Base-by-base conservation (phyloP, 2,888 invertebrate species). In the Ennomos erosarius region DNA sequence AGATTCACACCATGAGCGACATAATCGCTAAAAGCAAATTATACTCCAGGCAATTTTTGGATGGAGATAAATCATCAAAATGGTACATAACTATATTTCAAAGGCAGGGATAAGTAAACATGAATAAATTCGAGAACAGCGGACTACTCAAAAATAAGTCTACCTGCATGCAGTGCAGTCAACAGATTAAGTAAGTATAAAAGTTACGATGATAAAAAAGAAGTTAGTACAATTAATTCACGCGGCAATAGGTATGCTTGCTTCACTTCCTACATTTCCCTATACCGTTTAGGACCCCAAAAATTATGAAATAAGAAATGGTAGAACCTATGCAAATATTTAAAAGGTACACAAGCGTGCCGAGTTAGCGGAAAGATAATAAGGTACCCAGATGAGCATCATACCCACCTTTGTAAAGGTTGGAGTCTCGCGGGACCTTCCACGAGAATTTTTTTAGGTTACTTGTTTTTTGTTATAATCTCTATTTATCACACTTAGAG, bases 251-350 rank as follows among this genome's bases (percentile, higher is more conserved):
- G 42, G 40, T 36, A 10, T 26, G 42, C 16, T 38, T 9, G 43
- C 16, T 34, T 50, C 26, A 42, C 43, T 48, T 37, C 38, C 40
- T 42, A 40, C 45, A 55, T 62, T 62, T 59, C 58, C 60, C 46
- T 38, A 53, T 49, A 62, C 55, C 26, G 6, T 65, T 66, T 67
- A 62, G 64, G 43, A 51, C 55, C 55, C 62, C 59, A 57, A 59
- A 66, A 67, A 69, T 67, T 69, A 69, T 67, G 64, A 59, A 69
- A 69, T 67, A 68, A 68, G 69, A 69, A 67, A 67, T 54, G 59
- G 58, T 42, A 46, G 54, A 59, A 59, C 67, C 67, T 67, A 67
- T 67, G 65, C 62, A 69, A 69, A 69, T 69, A 50, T 65, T 69
- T 67, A 67, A 51, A 59, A 60, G 65, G 65, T 69, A 67, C 65